A percentile compares a stretch with the other conserved stretches of the same genome.
Evolutionary conservation across 1,140 invertebrate species (phyloP).

Genomic region (Capitella teleta): DNA sequence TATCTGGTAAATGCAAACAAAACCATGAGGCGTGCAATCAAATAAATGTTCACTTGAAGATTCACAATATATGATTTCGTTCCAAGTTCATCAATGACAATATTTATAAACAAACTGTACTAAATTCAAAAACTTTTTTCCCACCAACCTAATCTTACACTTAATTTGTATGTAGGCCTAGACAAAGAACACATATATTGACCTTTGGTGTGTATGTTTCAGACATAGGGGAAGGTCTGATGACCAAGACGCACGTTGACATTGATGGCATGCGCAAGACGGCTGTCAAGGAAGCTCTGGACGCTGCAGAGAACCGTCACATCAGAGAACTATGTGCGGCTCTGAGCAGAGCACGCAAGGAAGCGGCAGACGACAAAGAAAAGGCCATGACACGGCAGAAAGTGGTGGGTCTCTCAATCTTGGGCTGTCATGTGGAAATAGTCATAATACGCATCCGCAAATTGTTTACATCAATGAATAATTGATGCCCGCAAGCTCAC

Average conservation of each 20-base stretch:
- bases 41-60: too few relatives aligned
- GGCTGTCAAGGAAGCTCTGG: conserved; percentile 19
- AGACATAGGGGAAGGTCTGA: conserved; percentile 21
- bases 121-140: too few relatives aligned
- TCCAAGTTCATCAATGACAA: too few relatives aligned
- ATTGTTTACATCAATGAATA: not conserved
- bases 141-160: too few relatives aligned
- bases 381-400: conserved; percentile 11
- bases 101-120: too few relatives aligned
- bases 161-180: too few relatives aligned
- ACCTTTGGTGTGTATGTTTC: too few relatives aligned
- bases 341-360: conserved; percentile 15
- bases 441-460: not conserved
- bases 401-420: not conserved
- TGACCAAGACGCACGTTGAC: conserved; percentile 16
- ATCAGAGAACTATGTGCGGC: conserved; percentile 24
- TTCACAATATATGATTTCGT: too few relatives aligned
- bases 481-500: not conserved
- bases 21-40: too few relatives aligned
- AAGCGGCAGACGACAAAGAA: conserved; percentile 25
- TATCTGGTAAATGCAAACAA: too few relatives aligned
- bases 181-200: too few relatives aligned
- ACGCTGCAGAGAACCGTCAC: conserved; percentile 21
- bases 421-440: not conserved
- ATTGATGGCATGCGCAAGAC: conserved; percentile 17